Base-by-base conservation (phyloP, 2,888 invertebrate genomes). In the Aphelenchoides bicaudatus region DNA sequence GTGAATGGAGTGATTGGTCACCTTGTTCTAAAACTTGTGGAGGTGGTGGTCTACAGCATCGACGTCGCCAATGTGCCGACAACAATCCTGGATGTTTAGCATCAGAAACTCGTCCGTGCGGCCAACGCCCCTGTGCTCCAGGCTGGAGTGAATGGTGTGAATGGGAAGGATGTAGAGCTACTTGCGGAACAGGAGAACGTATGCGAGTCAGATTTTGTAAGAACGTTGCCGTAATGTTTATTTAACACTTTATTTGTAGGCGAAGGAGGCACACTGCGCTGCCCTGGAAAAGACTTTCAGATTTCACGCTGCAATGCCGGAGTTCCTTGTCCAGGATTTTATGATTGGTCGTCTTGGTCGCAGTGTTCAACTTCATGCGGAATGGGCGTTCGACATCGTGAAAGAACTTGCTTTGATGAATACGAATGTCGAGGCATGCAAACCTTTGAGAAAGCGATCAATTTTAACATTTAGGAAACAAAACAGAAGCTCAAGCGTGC, bases 61-160 rank as follows among this genome's bases (percentile, higher is more conserved):
- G 52, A 10, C 52, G 52, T 10, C 58, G 72, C 51, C 60, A 70
- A 49, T 59, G 72, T 37, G 71, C 69, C 46, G 71, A 68, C 58
- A 59, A 66, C 13, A 60, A 63, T 28, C 66, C 64, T 39, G 68
- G 69, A 61, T 72, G 72, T 48, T 62, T 65, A 13, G 68, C 71
- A 6, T 63, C 56, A 27, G 73, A 73, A 43, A 65, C 65, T 28
- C 61, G 64, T 23, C 53, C 61, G 21, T 73, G 73, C 56, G 69
- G 66, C 52, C 53, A 69, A 61, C 69, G 71, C 47, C 70, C 71
- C 25, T 73, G 73, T 48, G 66, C 70, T 43, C 68, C 69, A 3
- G 52, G 52, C 21, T 73, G 73, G 73, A 67, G 67, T 8, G 71
- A 73, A 43, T 73, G 73, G 73, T 73, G 73, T 50, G 73, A 73